Evolutionary conservation across 2,797 vertebrate genomes (phyloP).

Genomic region (Pipistrellus kuhlii): DNA sequence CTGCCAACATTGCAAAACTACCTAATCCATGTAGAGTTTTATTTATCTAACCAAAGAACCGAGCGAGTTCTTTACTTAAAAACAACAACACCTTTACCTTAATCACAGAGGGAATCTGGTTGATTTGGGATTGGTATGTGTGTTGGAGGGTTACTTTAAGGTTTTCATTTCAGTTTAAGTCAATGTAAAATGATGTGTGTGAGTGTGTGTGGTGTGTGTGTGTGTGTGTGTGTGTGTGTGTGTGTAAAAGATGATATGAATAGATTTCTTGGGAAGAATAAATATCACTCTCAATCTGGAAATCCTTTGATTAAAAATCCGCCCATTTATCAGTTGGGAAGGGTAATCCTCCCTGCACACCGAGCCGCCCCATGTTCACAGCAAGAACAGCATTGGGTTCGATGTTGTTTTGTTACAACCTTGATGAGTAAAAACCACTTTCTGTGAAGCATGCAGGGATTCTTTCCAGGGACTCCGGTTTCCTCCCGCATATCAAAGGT

Average conservation of each 20-base stretch:
- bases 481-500: not conserved
- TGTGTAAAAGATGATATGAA: not conserved
- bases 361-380: rapidly evolving
- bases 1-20: not conserved
- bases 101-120: not conserved
- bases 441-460: not conserved
- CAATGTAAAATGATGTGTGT: not conserved
- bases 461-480: not conserved
- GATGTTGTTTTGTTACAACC: not conserved
- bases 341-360: not conserved
- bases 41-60: not conserved
- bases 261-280: not conserved
- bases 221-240: too few species aligned
- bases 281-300: not conserved
- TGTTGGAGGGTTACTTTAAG: not conserved
- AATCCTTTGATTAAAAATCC: not conserved
- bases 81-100: not conserved
- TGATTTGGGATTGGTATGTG: not conserved
- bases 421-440: not conserved
- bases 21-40: not conserved
- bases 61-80: not conserved
- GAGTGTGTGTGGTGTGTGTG: not conserved
- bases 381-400: not conserved
- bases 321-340: not conserved
- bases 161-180: not conserved